Percentiles rank a stretch among this genome's conserved stretches.
These are phyloP conservation scores for Phymanthus crucifer DNA, from an alignment of 92 coral and sea anemone genomes.

Conservation along the genomic window DNA sequence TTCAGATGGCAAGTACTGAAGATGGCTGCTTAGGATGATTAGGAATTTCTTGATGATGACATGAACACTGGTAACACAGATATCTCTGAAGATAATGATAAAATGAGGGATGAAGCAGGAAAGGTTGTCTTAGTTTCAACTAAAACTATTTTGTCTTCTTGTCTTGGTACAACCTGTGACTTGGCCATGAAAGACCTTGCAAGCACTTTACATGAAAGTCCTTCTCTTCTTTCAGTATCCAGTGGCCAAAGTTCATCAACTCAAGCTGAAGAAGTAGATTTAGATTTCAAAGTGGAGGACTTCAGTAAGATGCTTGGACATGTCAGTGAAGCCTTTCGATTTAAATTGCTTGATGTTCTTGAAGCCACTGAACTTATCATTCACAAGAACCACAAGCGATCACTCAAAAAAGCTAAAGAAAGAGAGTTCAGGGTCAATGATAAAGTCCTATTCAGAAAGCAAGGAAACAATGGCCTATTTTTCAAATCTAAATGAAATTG, in stretches of 20 bases:
- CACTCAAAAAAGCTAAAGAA: neutral
- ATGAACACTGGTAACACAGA: neutral
- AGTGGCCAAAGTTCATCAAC: neutral
- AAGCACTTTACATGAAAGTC: neutral
- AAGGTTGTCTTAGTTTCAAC: neutral
- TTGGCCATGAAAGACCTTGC: neutral
- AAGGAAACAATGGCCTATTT: neutral
- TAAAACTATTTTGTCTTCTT: slow-evolving; percentile 10
- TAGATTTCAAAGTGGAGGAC: neutral
- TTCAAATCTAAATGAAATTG: slow-evolving; percentile 12
- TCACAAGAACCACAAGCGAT: slow-evolving; percentile 6
- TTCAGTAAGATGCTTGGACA: neutral
- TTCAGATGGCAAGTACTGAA: neutral
- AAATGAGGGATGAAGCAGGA: neutral
- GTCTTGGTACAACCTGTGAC: slow-evolving; percentile 9
- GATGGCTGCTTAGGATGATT: neutral
- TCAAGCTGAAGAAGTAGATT: neutral
- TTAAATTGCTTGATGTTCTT: slow-evolving; percentile 11
- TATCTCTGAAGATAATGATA: neutral
- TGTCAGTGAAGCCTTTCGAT: too few species aligned
- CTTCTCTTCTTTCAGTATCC: neutral
- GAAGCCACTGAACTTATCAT: slow-evolving; percentile 40
- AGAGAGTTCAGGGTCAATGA: neutral
- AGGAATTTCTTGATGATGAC: neutral
- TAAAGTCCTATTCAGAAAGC: neutral